phyloP scores from a whole-genome alignment of 2,113 vertebrate species.

The Onychostoma macrolepis region DNA sequence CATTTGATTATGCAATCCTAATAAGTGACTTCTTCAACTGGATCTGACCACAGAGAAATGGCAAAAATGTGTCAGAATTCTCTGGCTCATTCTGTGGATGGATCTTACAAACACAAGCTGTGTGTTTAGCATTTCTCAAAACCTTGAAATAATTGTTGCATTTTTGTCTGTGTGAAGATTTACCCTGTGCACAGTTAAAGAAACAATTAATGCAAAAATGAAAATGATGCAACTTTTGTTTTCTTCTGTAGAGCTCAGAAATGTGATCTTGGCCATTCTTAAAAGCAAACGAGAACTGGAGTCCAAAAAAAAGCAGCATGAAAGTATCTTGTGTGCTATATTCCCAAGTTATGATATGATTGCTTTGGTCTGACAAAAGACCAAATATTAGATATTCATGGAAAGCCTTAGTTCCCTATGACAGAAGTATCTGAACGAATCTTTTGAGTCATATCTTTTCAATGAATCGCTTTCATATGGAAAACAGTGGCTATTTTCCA shows the following conservation, averaged over 20 bases:
- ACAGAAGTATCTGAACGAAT: not conserved
- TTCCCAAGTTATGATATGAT: not conserved
- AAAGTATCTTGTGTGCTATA: not conserved
- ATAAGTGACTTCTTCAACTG: slow-evolving; percentile 7
- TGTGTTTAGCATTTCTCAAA: not conserved
- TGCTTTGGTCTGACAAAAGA: not conserved
- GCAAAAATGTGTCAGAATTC: not conserved
- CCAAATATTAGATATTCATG: not conserved
- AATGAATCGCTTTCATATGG: not conserved
- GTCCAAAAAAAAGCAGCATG: not conserved
- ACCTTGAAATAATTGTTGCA: not conserved
- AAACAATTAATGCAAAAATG: not conserved
- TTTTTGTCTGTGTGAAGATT: not conserved
- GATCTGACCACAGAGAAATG: not conserved
- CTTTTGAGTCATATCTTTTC: not conserved
- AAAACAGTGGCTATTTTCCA: not conserved
- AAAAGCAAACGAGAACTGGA: not conserved
- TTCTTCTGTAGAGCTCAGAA: not conserved
- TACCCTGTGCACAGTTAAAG: too few species aligned
- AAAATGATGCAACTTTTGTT: not conserved
- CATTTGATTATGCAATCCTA: slow-evolving; percentile 23
- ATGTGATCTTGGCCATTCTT: not conserved
- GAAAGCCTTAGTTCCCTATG: not conserved
- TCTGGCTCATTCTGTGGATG: not conserved
- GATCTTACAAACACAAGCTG: not conserved